Evolutionary conservation across 2,888 invertebrate genomes (phyloP), one percentile per base, ranked within the genome.

Genomic region (Synanthedon myopaeformis): DNA sequence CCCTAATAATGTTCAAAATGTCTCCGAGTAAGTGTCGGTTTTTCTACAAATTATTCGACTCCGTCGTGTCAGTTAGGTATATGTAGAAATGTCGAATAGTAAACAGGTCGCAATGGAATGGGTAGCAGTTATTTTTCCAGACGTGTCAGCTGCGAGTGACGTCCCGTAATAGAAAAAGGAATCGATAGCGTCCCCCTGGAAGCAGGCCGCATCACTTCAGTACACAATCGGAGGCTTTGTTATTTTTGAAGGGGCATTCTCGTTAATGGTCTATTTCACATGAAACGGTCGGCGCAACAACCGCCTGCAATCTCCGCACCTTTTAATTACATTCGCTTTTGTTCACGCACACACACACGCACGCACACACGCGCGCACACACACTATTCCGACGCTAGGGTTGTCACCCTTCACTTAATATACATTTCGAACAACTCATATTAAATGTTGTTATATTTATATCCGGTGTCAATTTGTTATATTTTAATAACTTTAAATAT

Each of bases 111-210:
- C 35, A 35, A 35, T 35, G 35, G 10, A 35, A 23, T 5, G 23
- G 23, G 23, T 4, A 5, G 35, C 49, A 12, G 23, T 49, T 49
- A 49, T 49, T 49, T 49, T 55, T 55, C 54, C 41, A 51, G 28
- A 54, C 69, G 73, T 35, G 35, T 67, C 77, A 69, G 65, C 73
- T 76, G 78, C 66, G 53, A 23, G 54, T 63, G 77, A 73, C 73
- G 64, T 69, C 64, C 58, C 57, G 57, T 66, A 66, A 72, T 70
- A 69, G 67, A 69, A 73, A 73, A 74, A 66, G 59, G 61, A 64
- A 61, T 58, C 62, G 63, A 66, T 66, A 62, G 49, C 35, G 49
- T 49, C 51, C 51, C 53, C 51, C 53, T 19, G 19, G 23, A 13
- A 14, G n/a, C 35, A 35, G 53, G 49, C 45, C 49, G 49, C 45